These are phyloP conservation scores for Trachymyrmex septentrionalis DNA, from an alignment of 1,140 invertebrate genomes.

Conservation along the genomic window DNA sequence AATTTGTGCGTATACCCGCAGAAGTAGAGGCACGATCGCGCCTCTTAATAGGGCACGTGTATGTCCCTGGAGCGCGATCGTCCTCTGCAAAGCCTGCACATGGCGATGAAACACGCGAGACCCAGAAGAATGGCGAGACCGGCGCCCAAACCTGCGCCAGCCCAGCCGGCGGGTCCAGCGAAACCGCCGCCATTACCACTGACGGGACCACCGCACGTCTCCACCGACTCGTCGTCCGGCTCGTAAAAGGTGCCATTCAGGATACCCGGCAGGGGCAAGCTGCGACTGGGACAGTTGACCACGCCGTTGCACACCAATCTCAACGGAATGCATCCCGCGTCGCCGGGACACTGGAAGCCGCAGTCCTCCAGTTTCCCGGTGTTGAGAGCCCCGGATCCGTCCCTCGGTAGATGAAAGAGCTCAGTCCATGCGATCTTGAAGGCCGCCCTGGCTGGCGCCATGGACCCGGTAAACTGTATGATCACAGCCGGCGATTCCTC, in stretches of 20 bases:
- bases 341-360: slow-evolving; percentile 94
- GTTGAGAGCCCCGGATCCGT: slow-evolving; percentile 92
- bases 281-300: slow-evolving; percentile 93
- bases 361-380: slow-evolving; percentile 90
- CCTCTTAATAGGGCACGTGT: slow-evolving; percentile 83
- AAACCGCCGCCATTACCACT: slow-evolving; percentile 78
- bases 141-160: slow-evolving; percentile 84
- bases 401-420: slow-evolving; percentile 94
- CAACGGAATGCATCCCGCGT: slow-evolving; percentile 93
- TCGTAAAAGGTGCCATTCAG: slow-evolving; percentile 66
- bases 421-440: slow-evolving; percentile 97
- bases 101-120: slow-evolving; percentile 82
- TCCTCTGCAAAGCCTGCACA: slow-evolving; percentile 86
- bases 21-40: slow-evolving; percentile 12
- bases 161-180: slow-evolving; percentile 81
- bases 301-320: slow-evolving; percentile 95
- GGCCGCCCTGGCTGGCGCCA: slow-evolving; percentile 92
- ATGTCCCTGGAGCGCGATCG: slow-evolving; percentile 83
- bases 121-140: slow-evolving; percentile 84
- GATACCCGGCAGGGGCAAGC: slow-evolving; percentile 72
- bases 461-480: slow-evolving; percentile 91
- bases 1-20: slow-evolving; percentile 1
- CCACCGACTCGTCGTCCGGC: slow-evolving; percentile 83
- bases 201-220: slow-evolving; percentile 81
- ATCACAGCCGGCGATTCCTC: slow-evolving; percentile 88